Percentiles rank a stretch among this genome's conserved stretches.
Conservation (phyloP, 2,888 invertebrate genomes). For the Lobophora halterata region DNA sequence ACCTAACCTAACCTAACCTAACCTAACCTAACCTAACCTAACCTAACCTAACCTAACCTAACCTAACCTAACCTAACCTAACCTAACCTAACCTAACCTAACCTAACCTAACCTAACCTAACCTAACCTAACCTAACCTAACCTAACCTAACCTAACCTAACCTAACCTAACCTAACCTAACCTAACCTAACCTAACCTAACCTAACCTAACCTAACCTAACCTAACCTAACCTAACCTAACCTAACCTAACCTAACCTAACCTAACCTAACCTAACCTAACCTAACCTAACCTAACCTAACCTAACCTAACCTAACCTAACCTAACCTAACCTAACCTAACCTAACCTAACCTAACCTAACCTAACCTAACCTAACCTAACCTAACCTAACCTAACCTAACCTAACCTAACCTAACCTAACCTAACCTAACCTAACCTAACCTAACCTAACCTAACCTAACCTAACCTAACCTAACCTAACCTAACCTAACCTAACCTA, state of each 20-base stretch:
- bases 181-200: conserved; percentile 18
- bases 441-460: conserved; percentile 19
- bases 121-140: conserved; percentile 27
- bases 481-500: conserved; percentile 23
- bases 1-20: conserved; percentile 19
- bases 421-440: conserved; percentile 25
- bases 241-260: conserved; percentile 19
- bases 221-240: conserved; percentile 19
- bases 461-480: conserved; percentile 21
- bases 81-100: conserved; percentile 29
- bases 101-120: conserved; percentile 29
- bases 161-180: conserved; percentile 21
- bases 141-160: conserved; percentile 26
- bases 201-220: conserved; percentile 17
- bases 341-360: conserved; percentile 21
- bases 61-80: conserved; percentile 21
- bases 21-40: conserved; percentile 4
- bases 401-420: conserved; percentile 27
- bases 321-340: conserved; percentile 18
- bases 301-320: conserved; percentile 21
- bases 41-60: conserved; percentile 5
- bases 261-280: conserved; percentile 14
- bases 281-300: conserved; percentile 20
- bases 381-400: conserved; percentile 26
- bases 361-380: conserved; percentile 20